Conservation (phyloP, 2,888 invertebrate genomes). For the Phlogophora meticulosa region DNA sequence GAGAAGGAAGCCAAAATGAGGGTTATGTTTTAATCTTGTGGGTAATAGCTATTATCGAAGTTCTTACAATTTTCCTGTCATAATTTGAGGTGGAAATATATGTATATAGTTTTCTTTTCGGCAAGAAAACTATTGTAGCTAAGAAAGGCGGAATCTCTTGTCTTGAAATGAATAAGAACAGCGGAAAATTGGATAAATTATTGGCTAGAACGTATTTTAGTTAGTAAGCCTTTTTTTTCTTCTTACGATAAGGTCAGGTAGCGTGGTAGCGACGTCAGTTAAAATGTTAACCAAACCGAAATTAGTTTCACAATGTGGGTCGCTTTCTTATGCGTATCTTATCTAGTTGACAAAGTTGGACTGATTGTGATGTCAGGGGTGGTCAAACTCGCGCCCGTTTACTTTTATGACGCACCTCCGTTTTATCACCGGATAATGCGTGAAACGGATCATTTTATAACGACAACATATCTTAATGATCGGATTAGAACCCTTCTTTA, state of each 20-base stretch:
- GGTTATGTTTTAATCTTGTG: too few species aligned
- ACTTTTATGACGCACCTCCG: slow-evolving; percentile 75
- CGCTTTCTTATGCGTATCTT: slow-evolving; percentile 13
- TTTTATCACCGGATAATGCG: slow-evolving; percentile 87
- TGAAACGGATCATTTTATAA: slow-evolving; percentile 86
- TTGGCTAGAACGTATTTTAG: not conserved
- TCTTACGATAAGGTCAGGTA: slow-evolving; percentile 5
- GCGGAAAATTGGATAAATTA: not conserved
- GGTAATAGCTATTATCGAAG: too few species aligned
- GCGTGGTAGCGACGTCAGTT: not conserved
- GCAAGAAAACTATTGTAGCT: too few species aligned
- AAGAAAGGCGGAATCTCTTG: not conserved
- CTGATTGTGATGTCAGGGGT: slow-evolving; percentile 74
- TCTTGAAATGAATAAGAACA: not conserved
- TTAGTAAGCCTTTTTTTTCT: not conserved
- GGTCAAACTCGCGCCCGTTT: slow-evolving; percentile 74
- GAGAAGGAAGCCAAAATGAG: too few species aligned
- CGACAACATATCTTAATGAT: slow-evolving; percentile 80
- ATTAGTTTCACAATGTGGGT: slow-evolving; percentile 3
- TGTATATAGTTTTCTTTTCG: too few species aligned
- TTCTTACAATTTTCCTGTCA: too few species aligned
- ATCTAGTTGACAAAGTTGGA: slow-evolving; percentile 42
- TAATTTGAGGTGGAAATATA: too few species aligned
- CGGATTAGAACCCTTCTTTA: slow-evolving; percentile 83
- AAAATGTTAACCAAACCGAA: slow-evolving; percentile 5